Percentiles rank a stretch among this genome's conserved stretches.
Evolutionary conservation across 2,888 invertebrate genomes (phyloP).

Genomic region (Eupithecia subfuscata): DNA sequence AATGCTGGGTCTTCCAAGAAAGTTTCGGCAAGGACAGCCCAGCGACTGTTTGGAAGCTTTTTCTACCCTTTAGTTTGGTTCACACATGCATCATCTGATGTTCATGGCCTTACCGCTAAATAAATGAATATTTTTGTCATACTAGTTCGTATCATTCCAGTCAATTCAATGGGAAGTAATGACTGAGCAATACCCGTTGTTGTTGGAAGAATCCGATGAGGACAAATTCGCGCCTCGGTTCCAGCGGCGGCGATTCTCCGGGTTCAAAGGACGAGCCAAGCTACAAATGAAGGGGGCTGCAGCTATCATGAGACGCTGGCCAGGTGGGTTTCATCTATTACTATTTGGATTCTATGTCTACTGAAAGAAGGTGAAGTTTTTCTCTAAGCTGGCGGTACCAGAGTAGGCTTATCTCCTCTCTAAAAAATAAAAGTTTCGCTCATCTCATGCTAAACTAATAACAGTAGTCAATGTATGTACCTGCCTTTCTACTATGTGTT

Average conservation of each 20-base stretch:
- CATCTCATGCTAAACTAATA: background rate
- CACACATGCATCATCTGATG: background rate
- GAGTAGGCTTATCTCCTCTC: background rate
- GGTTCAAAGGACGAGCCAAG: constrained; percentile 55
- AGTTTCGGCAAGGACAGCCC: background rate
- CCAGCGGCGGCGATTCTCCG: constrained; percentile 53
- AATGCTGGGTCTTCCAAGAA: background rate
- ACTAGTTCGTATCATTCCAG: constrained; percentile 26
- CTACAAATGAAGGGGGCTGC: constrained; percentile 68
- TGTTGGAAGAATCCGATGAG: constrained; percentile 72
- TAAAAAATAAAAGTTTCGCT: background rate
- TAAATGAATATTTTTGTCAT: background rate
- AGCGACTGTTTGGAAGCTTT: background rate
- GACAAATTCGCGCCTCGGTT: constrained; percentile 59
- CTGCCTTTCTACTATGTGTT: background rate
- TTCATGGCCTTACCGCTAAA: background rate
- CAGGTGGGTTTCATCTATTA: constrained; percentile 58
- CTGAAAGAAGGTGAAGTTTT: background rate
- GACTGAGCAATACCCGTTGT: constrained; percentile 72
- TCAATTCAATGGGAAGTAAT: constrained; percentile 66
- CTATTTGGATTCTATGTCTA: background rate
- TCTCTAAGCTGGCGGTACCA: background rate
- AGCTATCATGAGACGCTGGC: constrained; percentile 69
- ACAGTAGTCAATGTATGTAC: constrained; percentile 1
- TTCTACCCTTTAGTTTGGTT: background rate